Evolutionary conservation across 1,140 invertebrate species (phyloP).

Genomic region (Drosophila funebris): DNA sequence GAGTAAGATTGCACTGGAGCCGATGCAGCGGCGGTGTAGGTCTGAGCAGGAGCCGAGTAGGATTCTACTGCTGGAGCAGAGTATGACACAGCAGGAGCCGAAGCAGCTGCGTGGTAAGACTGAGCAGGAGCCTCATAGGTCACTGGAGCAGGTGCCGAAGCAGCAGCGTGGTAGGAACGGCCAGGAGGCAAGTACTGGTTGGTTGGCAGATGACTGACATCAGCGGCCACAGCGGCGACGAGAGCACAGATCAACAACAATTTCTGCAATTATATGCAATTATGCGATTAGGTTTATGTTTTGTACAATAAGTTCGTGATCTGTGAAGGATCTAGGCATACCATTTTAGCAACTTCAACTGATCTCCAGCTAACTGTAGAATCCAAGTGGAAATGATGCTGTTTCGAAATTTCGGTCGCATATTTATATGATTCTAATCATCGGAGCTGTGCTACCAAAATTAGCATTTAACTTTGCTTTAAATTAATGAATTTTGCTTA

Average conservation of each 20-base stretch:
- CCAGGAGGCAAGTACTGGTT: constrained; percentile 70
- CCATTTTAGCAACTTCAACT: constrained; percentile 72
- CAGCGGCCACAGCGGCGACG: constrained; percentile 68
- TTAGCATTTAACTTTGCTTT: constrained; percentile 68
- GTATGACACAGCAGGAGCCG: constrained; percentile 42
- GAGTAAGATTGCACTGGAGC: constrained; percentile 39
- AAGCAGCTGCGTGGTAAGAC: constrained; percentile 56
- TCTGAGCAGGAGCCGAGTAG: constrained; percentile 40
- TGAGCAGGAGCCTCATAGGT: constrained; percentile 48
- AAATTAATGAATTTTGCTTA: constrained; percentile 78
- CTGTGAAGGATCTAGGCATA: constrained; percentile 29
- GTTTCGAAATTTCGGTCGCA: constrained; percentile 43
- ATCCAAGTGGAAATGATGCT: constrained; percentile 78
- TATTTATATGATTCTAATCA: constrained; percentile 81
- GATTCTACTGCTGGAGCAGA: constrained; percentile 45
- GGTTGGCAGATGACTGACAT: constrained; percentile 74
- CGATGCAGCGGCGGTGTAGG: constrained; percentile 56
- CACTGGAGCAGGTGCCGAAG: constrained; percentile 60
- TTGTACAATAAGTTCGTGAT: not conserved
- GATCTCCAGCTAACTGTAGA: constrained; percentile 68
- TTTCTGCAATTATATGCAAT: constrained; percentile 59
- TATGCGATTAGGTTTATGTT: not conserved
- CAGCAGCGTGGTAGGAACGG: constrained; percentile 44
- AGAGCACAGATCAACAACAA: constrained; percentile 73
- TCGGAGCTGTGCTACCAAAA: constrained; percentile 48